A percentile compares a stretch with the other conserved stretches of the same genome.
These are phyloP conservation scores for Poecilia picta DNA, from an alignment of 2,797 vertebrate species.

Conservation along the genomic window DNA sequence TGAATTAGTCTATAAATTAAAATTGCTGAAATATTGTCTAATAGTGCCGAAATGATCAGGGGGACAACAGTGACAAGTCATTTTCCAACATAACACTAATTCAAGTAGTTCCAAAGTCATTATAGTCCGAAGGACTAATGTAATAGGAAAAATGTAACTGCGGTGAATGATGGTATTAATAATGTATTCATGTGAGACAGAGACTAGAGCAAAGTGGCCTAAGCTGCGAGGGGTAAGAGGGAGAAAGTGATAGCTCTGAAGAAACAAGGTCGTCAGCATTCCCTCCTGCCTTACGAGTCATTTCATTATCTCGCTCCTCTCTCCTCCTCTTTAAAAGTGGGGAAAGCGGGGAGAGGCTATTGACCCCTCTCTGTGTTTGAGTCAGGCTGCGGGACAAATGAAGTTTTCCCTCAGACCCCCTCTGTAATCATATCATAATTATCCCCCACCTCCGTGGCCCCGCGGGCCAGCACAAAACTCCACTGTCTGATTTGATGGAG, in stretches of 20 bases:
- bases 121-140: conserved; percentile 76
- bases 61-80: conserved; percentile 74
- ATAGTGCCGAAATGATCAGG: conserved; percentile 67
- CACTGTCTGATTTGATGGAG: conserved; percentile 81
- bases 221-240: conserved; percentile 64
- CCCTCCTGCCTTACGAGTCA: conserved; percentile 80
- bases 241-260: conserved; percentile 75
- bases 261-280: conserved; percentile 83
- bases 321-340: conserved; percentile 69
- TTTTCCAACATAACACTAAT: conserved; percentile 71
- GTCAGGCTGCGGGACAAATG: conserved; percentile 80
- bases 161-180: conserved; percentile 76
- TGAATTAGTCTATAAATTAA: conserved; percentile 70
- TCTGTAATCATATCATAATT: conserved; percentile 85
- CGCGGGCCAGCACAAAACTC: conserved; percentile 67
- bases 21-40: conserved; percentile 69
- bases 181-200: conserved; percentile 78
- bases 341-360: conserved; percentile 73
- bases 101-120: conserved; percentile 78
- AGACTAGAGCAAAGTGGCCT: conserved; percentile 62
- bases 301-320: conserved; percentile 81
- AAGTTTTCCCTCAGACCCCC: conserved; percentile 78
- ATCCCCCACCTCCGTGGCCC: conserved; percentile 76
- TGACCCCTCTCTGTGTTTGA: conserved; percentile 80
- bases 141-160: conserved; percentile 77